These are phyloP conservation scores for Decapterus maruadsi DNA, from an alignment of 2,797 vertebrate species.

Conservation along the genomic window DNA sequence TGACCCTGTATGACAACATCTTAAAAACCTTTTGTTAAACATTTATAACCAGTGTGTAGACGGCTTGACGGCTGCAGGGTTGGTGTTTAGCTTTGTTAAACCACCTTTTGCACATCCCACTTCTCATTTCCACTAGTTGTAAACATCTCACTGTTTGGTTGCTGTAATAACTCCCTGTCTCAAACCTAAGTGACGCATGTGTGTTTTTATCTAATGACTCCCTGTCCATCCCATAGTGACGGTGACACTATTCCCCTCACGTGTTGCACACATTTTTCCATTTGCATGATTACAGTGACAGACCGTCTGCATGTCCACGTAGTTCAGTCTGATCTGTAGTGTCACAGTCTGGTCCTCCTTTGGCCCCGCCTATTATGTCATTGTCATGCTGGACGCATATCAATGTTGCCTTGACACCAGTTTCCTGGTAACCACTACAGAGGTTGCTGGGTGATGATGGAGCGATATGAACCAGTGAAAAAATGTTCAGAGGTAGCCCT, in stretches of 20 bases:
- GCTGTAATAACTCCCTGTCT: constrained; percentile 37
- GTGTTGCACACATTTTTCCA: background rate
- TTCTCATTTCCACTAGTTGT: constrained; percentile 13
- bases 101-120: background rate
- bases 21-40: background rate
- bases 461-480: constrained; percentile 33
- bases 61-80: background rate
- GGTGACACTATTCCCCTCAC: constrained; percentile 22
- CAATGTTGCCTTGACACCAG: constrained; percentile 50
- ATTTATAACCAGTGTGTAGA: background rate
- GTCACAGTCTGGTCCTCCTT: constrained; percentile 10
- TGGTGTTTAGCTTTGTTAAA: background rate
- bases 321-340: constrained; percentile 30
- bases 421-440: constrained; percentile 69
- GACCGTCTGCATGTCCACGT: constrained; percentile 9
- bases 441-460: constrained; percentile 50
- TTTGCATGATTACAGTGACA: constrained; percentile 5
- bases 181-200: constrained; percentile 23
- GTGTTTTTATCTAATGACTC: constrained; percentile 36
- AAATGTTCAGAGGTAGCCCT: constrained; percentile 29
- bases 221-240: constrained; percentile 20
- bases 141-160: constrained; percentile 15
- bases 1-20: background rate
- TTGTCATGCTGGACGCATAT: constrained; percentile 29
- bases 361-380: constrained; percentile 6